These are phyloP conservation scores for Andrena chrysosceles DNA, from an alignment of 2,888 invertebrate genomes.

Conservation along the genomic window DNA sequence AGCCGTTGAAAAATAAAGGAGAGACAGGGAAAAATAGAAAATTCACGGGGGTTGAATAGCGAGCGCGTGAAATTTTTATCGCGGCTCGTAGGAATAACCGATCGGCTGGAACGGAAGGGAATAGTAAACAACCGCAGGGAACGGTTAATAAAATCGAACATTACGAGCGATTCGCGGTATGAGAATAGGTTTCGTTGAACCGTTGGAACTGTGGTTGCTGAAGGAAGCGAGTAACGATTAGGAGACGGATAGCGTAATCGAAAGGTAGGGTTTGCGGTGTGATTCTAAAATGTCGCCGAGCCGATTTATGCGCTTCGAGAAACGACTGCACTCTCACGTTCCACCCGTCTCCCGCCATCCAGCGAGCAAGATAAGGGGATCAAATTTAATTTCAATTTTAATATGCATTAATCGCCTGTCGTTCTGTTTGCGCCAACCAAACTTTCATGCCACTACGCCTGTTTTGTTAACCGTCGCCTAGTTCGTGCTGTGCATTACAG, in stretches of 20 bases:
- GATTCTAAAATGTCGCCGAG: constrained; percentile 13
- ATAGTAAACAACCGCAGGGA: background rate
- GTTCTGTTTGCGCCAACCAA: constrained; percentile 42
- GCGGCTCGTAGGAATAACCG: background rate
- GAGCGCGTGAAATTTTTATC: background rate
- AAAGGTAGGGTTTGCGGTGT: background rate
- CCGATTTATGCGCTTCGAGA: constrained; percentile 27
- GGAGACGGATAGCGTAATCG: background rate
- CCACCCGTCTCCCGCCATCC: constrained; percentile 15
- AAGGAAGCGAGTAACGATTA: constrained; percentile 1
- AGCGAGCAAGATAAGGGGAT: constrained; percentile 43
- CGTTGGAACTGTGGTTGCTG: background rate
- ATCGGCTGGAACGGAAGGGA: background rate
- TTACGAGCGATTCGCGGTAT: background rate
- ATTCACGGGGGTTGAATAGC: background rate
- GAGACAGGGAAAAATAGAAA: background rate
- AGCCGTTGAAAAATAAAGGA: background rate
- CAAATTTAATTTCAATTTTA: constrained; percentile 61
- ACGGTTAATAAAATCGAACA: constrained; percentile 15
- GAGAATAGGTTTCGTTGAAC: background rate
- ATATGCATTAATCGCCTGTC: constrained; percentile 58
- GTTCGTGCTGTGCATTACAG: background rate
- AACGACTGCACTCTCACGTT: constrained; percentile 39
- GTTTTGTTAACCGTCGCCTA: background rate
- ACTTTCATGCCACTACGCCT: constrained; percentile 12